phyloP scores from a whole-genome alignment of 1,140 invertebrate species.

The Zaprionus nigranus region DNA sequence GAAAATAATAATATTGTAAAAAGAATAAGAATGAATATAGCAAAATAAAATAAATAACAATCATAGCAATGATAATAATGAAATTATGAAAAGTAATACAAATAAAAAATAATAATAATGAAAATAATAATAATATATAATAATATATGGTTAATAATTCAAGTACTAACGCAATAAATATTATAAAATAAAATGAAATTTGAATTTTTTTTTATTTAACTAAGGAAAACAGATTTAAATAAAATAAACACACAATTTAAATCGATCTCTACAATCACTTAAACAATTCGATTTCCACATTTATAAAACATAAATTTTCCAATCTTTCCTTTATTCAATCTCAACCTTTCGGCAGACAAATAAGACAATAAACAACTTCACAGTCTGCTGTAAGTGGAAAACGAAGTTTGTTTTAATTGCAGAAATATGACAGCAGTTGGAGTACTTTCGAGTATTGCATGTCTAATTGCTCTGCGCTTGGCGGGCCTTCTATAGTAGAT shows the following conservation, averaged over 20 bases:
- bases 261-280: not conserved
- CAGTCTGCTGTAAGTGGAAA: conserved; percentile 7
- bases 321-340: not conserved
- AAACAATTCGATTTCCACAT: not conserved
- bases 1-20: too few species aligned
- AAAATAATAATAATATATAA: not conserved
- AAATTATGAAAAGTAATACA: not conserved
- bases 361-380: conserved; percentile 30
- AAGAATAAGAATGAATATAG: too few species aligned
- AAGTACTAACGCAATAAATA: not conserved
- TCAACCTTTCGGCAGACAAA: conserved; percentile 12
- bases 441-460: conserved; percentile 77
- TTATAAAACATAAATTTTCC: conserved; percentile 1
- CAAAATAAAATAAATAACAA: too few species aligned
- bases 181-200: not conserved
- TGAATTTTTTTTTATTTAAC: too few species aligned
- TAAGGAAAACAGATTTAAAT: not conserved
- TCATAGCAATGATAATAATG: not conserved
- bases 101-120: not conserved
- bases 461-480: conserved; percentile 78
- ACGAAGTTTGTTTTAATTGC: conserved; percentile 66
- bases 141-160: too few species aligned
- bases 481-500: conserved; percentile 33
- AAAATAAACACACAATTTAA: not conserved
- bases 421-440: conserved; percentile 67